A percentile compares a stretch with the other conserved stretches of the same genome.
phyloP scores from a whole-genome alignment of 2,888 invertebrate genomes.

The Napeogenes sylphis region DNA sequence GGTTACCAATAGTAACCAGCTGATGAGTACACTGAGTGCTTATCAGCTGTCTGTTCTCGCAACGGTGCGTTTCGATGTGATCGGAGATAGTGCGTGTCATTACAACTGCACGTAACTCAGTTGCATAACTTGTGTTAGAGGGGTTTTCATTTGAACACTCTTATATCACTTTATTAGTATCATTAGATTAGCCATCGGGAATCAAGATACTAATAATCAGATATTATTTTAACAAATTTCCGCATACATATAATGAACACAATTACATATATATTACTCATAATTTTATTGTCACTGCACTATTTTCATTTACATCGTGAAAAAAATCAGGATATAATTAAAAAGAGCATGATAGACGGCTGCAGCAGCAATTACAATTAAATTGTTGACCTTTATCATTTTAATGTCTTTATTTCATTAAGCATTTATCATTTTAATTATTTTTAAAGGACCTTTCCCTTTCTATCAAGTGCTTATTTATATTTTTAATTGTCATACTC shows the following conservation, averaged over 20 bases:
- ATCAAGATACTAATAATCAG: constrained; percentile 11
- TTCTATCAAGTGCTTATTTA: background rate
- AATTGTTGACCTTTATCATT: background rate
- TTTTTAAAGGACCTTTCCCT: background rate
- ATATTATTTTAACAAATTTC: background rate
- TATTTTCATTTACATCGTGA: background rate
- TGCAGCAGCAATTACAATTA: background rate
- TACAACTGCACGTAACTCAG: constrained; percentile 51
- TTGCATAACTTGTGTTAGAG: constrained; percentile 56
- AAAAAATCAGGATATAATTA: background rate
- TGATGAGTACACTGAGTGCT: constrained; percentile 37
- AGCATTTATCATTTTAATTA: background rate
- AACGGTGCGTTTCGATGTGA: constrained; percentile 64
- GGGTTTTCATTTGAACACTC: constrained; percentile 44
- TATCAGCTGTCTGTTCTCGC: constrained; percentile 61
- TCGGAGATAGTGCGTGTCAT: constrained; percentile 66
- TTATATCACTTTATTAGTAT: constrained; percentile 50
- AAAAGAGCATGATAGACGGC: background rate
- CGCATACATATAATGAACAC: too few relatives aligned
- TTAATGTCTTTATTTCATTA: background rate
- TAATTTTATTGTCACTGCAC: too few relatives aligned
- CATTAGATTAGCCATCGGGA: constrained; percentile 41
- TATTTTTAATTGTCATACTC: too few relatives aligned
- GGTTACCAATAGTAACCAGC: constrained; percentile 18
- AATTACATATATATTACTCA: too few relatives aligned